Base-by-base conservation (phyloP, 92 coral and sea anemone genomes). In the Blastomussa wellsi region DNA sequence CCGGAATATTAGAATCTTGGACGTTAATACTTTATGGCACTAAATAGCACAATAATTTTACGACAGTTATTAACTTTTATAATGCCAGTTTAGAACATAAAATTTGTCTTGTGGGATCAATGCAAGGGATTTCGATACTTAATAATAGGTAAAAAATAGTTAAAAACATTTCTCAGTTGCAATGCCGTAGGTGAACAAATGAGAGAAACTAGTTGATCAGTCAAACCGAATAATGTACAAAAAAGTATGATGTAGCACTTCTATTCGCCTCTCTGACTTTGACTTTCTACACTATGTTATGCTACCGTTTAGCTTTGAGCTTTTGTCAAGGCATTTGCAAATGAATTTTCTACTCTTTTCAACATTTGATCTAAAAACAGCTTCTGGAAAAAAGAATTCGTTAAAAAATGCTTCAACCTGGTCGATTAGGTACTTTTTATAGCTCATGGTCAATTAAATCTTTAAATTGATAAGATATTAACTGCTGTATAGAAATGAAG, bases 1-100 rank as follows among this genome's bases (percentile, higher is more conserved):
- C 98, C n/a, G 98, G 98, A 19, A 83, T 90, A 37, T 84, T 94
- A 36, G 91, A 94, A 60, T 94, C 98, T n/a, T 94, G 95, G 98
- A 94, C 90, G 70, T 83, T 94, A 49, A 90, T 94, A 51, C 89
- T 94, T 53, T 94, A 94, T 42, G 98, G 98, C 19, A 94, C 98
- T 57, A 60, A 84, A 83, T 90, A 57, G 38, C 57, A 48, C 33
- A 52, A n/a, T n/a, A n/a, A 42, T 62, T 79, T 60, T 39, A 24
- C 4, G 35, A 32, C 10, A 26, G 52, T 19, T 19, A 33, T 51
- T 77, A 35, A 41, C 28, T 52, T 77, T 53, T 77, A 6, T 77
- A 35, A 52, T 31, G 80, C 55, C 36, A 53, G 80, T 8, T 77
- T 53, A 0, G 28, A 52, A 44, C 35, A 37, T 62, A 4, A 28